Conservation (phyloP, 2,888 invertebrate species). For the Brenthis daphne region DNA sequence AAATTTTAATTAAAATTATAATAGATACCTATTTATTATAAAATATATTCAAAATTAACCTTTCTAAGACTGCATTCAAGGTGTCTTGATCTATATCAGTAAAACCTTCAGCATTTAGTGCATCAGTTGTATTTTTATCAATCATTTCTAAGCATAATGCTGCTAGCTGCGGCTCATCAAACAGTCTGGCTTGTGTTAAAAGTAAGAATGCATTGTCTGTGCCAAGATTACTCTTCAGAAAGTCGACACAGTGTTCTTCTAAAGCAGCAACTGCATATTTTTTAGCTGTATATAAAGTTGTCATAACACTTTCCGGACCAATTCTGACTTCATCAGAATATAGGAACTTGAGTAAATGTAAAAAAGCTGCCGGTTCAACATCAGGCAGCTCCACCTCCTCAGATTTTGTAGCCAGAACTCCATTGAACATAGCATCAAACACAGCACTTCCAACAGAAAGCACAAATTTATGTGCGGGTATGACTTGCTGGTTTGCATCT, state of each 20-base stretch:
- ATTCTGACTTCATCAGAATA: constrained; percentile 93
- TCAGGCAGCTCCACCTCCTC: constrained; percentile 91
- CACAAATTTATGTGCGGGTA: constrained; percentile 91
- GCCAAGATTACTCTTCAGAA: constrained; percentile 87
- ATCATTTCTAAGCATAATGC: constrained; percentile 91
- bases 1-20: background rate
- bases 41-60: constrained; percentile 49
- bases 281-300: constrained; percentile 92
- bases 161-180: constrained; percentile 92
- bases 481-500: constrained; percentile 84
- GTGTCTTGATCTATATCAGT: constrained; percentile 92
- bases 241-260: constrained; percentile 92
- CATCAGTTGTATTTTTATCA: constrained; percentile 91
- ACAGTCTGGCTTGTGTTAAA: constrained; percentile 89
- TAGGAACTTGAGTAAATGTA: constrained; percentile 86
- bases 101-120: constrained; percentile 90
- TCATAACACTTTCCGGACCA: constrained; percentile 93
- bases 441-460: constrained; percentile 92
- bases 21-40: background rate
- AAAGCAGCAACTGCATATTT: constrained; percentile 93
- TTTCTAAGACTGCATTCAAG: constrained; percentile 87
- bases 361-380: constrained; percentile 91
- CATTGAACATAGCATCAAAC: constrained; percentile 94
- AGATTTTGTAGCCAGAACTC: constrained; percentile 85
- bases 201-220: constrained; percentile 93